Evolutionary conservation across 2,113 vertebrate genomes (phyloP).

Genomic region (Nothobranchius furzeri): DNA sequence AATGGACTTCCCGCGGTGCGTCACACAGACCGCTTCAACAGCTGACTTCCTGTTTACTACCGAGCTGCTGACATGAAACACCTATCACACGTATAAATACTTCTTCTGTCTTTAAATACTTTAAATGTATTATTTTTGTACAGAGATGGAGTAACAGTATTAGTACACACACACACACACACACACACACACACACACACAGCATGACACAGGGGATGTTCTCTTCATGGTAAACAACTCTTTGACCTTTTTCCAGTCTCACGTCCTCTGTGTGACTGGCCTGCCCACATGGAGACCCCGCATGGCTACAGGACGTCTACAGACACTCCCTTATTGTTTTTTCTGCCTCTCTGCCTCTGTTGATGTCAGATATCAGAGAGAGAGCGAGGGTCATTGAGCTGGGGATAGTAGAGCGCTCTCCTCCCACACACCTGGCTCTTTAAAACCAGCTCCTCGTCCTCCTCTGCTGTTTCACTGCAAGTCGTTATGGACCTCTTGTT

Average conservation of each 20-base stretch:
- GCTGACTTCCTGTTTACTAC: too few relatives aligned
- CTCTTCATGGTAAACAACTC: slow-evolving; percentile 53
- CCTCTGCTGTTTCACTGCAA: slow-evolving; percentile 47
- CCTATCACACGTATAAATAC: too few relatives aligned
- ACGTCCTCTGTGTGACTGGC: slow-evolving; percentile 37
- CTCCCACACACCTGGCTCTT: slow-evolving; percentile 54
- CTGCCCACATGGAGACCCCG: slow-evolving; percentile 35
- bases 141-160: too few relatives aligned
- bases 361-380: slow-evolving; percentile 30
- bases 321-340: slow-evolving; percentile 1
- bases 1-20: too few relatives aligned
- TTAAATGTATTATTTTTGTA: too few relatives aligned
- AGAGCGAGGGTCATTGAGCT: slow-evolving; percentile 13
- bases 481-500: slow-evolving; percentile 67
- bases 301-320: slow-evolving; percentile 14
- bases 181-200: background rate
- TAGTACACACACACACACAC: too few relatives aligned
- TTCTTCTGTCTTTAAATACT: too few relatives aligned
- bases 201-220: slow-evolving; percentile 34
- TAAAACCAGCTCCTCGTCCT: slow-evolving; percentile 30
- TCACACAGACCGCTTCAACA: too few relatives aligned
- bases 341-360: slow-evolving; percentile 23
- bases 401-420: slow-evolving; percentile 33
- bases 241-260: slow-evolving; percentile 43
- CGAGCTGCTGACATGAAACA: too few relatives aligned